Base-by-base conservation (phyloP, 2,113 vertebrate species). In the Reinhardtius hippoglossoides region DNA sequence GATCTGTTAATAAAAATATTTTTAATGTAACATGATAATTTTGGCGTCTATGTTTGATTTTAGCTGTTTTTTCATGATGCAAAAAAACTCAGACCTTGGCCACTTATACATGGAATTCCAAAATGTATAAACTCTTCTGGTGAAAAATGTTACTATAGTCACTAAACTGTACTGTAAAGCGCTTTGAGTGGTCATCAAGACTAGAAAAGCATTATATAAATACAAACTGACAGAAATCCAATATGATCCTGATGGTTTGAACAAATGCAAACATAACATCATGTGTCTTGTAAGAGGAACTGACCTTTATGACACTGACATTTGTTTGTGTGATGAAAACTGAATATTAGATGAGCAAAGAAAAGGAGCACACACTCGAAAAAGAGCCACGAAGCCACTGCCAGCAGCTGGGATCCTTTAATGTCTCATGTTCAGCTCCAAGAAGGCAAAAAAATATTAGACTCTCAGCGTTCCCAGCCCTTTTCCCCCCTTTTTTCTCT, bases 341-440 rank as follows among this genome's bases (percentile, higher is more conserved):
- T 52, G 58, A 80, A 74, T 74, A 71, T 75, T 71, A 77, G 26
- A 76, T 84, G 74, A 75, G 52, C 13, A 59, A 23, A 46, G 6
- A 54, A 66, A 67, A 73, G 14, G 65, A 69, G 2, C 52, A 44
- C 31, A 82, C 72, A 24, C 57, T 66, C 5, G 20, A 9, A 13
- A 52, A 52, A 65, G 63, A 69, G 4, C 18, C 18, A 54, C 82
- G 64, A 84, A 78, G 62, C 78, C 52, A 21, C 57, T 71, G 78
- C 76, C 82, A 82, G 81, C 79, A 87, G 81, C 78, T 85, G 74
- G 50, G 74, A 55, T 63, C 60, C 71, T 87, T 86, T 75, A 81
- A 76, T 65, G 74, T 78, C 44, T 82, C 16, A 15, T 60, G 62
- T 66, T 87, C 57, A 74, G 74, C 69, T 86, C 71, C 73, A 88